A percentile compares a stretch with the other conserved stretches of the same genome.
Conservation (phyloP, 2,888 invertebrate genomes). For the Cheilosia variabilis region DNA sequence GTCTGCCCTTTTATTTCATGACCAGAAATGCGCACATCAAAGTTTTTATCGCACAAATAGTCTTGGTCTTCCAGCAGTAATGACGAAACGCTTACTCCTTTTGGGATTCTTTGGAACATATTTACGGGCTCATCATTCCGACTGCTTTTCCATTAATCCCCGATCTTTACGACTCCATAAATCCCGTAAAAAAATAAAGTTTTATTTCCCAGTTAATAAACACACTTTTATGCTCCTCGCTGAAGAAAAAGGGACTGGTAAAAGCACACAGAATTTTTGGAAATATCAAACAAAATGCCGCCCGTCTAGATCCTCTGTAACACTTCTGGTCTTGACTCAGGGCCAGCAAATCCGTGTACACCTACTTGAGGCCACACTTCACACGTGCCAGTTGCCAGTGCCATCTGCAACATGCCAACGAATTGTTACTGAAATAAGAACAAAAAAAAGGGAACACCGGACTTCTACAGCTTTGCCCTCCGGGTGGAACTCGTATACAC, state of each 20-base stretch:
- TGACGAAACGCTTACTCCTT: not conserved
- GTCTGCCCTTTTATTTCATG: no score
- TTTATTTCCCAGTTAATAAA: constrained; percentile 12
- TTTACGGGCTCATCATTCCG: not conserved
- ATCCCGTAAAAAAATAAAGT: not conserved
- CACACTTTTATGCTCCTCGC: constrained; percentile 16
- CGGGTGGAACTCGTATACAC: not conserved
- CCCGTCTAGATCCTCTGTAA: not conserved
- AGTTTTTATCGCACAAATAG: not conserved
- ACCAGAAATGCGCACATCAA: no score
- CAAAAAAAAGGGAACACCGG: constrained; percentile 1
- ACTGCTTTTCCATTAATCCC: not conserved
- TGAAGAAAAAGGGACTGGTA: constrained; percentile 6
- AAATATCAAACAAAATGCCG: constrained; percentile 5
- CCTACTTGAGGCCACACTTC: constrained; percentile 8
- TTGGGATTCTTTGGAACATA: not conserved
- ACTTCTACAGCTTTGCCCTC: constrained; percentile 17
- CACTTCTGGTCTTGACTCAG: constrained; percentile 1
- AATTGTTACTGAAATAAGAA: constrained; percentile 22
- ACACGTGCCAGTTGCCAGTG: no score
- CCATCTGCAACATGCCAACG: not conserved
- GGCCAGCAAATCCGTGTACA: not conserved
- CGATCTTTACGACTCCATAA: constrained; percentile 36
- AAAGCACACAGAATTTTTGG: not conserved
- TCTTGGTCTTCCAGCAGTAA: not conserved